These are phyloP conservation scores for Muscidifurax raptorellus DNA, from an alignment of 1,140 invertebrate species.

Conservation along the genomic window DNA sequence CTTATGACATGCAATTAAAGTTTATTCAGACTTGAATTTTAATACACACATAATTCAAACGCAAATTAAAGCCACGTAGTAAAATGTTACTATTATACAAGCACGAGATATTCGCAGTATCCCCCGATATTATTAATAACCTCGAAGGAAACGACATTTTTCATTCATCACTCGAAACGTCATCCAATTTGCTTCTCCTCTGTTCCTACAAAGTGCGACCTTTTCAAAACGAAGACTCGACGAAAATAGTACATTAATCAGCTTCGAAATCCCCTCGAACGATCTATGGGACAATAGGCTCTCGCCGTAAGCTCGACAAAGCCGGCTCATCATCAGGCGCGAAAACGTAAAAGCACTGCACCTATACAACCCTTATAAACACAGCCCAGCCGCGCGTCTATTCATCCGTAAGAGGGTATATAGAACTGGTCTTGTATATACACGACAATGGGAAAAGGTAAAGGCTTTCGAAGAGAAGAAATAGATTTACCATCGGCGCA, in stretches of 20 bases:
- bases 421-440: not conserved
- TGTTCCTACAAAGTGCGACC: not conserved
- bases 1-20: too few species aligned
- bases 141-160: not conserved
- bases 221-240: not conserved
- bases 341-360: not conserved
- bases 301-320: not conserved
- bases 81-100: too few species aligned
- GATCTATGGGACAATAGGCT: not conserved
- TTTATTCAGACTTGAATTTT: too few species aligned
- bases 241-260: not conserved
- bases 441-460: not conserved
- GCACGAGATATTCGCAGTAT: too few species aligned
- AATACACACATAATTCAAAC: too few species aligned
- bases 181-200: not conserved
- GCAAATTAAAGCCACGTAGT: too few species aligned
- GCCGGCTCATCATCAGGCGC: not conserved
- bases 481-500: slow-evolving; percentile 25
- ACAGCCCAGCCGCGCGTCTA: not conserved
- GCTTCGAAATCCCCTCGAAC: not conserved
- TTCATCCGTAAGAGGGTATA: not conserved
- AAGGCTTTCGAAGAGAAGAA: not conserved
- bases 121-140: too few species aligned
- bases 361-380: not conserved
- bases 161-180: not conserved